Evolutionary conservation across 2,888 invertebrate genomes (phyloP), one percentile per base, ranked within the genome.

Genomic region (Vanessa cardui): DNA sequence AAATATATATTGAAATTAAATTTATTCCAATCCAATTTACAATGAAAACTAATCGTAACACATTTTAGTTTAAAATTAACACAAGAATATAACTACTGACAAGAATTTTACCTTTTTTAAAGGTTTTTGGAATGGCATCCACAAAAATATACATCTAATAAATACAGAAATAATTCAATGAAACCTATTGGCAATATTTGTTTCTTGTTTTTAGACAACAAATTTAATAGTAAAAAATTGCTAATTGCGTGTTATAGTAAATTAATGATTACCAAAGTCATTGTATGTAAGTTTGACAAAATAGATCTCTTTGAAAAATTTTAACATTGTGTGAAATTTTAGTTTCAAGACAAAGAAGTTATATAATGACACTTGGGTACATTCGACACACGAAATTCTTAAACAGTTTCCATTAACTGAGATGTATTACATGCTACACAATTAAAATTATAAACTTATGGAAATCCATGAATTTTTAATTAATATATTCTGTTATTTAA

Each of bases 31-130:
- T 89, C 83, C 85, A 89, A 87, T 88, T 89, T 89, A 90, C 88
- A 89, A 83, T 86, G 79, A 87, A 87, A 88, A 86, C 86, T 80
- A 83, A 62, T 66, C 58, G 83, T 85, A 86, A 85, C 85, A 83
- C 45, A 63, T 68, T 68, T 82, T 83, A 79, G 83, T 83, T 84
- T 81, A 81, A 54, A 54, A 81, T 82, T 77, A 79, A 83, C 83
- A 83, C 82, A 84, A 77, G 75, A 86, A 87, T 81, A 89, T 76
- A 88, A 80, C 92, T 92, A 92, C 89, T 92, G 92, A 92, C 92
- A 92, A 92, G 92, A 92, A 88, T 88, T 84, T 80, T 83, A 89
- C 91, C 92, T 91, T 91, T 91, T 89, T 81, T 62, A 90, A 92
- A 92, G 90, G 90, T 81, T 83, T 71, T 84, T 89, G 92, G 90